Conservation (phyloP, 2,797 vertebrate species). For the Megaceryle alcyon region DNA sequence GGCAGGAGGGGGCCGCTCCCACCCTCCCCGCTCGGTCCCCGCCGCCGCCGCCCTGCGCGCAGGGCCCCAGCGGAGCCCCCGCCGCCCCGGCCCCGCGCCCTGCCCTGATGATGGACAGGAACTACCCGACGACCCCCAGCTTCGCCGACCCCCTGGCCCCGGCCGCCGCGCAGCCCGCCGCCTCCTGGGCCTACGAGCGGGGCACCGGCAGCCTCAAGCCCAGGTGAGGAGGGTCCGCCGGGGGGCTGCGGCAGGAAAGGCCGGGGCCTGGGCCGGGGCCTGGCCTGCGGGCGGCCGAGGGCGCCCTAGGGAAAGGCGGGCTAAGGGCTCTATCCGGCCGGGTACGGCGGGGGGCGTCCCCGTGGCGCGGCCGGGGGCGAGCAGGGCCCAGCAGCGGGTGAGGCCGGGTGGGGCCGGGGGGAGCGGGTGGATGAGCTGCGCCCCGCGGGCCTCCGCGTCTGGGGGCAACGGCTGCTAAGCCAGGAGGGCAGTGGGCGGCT, state of each 20-base stretch:
- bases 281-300: conserved; percentile 36
- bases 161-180: conserved; percentile 83
- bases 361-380: conserved; percentile 76
- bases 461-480: conserved; percentile 73
- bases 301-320: not conserved
- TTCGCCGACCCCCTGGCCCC: conserved; percentile 88
- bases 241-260: conserved; percentile 77
- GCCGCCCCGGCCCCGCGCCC: conserved; percentile 24
- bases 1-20: not conserved
- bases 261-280: conserved; percentile 84
- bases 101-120: conserved; percentile 93
- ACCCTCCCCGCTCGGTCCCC: not conserved
- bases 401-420: conserved; percentile 76
- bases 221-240: conserved; percentile 86
- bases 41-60: not conserved
- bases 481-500: conserved; percentile 62
- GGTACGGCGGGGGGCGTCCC: not conserved
- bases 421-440: not conserved
- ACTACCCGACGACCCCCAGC: conserved; percentile 90
- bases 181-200: conserved; percentile 85
- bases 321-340: not conserved
- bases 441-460: not conserved
- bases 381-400: conserved; percentile 76
- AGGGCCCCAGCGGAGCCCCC: conserved; percentile 51
- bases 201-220: conserved; percentile 83